Base-by-base conservation (phyloP, 2,113 vertebrate species). In the Triplophysa siluroides region DNA sequence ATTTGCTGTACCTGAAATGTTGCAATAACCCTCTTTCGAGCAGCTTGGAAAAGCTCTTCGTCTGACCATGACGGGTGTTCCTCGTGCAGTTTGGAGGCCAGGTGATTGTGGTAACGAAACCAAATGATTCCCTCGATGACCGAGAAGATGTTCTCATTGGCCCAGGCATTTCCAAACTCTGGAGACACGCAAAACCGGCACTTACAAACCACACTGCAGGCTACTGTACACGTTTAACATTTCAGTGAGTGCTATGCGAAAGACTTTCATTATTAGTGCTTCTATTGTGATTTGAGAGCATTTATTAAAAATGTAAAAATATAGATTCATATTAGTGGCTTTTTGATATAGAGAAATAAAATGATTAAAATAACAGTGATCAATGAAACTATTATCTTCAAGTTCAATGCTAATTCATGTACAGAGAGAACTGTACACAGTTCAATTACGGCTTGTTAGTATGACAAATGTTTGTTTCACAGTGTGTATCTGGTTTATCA, bases 31-130 rank as follows among this genome's bases (percentile, higher is more conserved):
- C 63, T 81, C 88, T 96, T 98, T 88, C 96, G 94, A 47, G 95
- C 79, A 0, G 95, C 93, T 86, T 98, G 96, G 91, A 98, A 98
- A 81, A 98, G 87, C 78, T 94, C 92, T 85, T 98, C 96, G 43
- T 98, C 97, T 0, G 94, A 92, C 96, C 96, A 96, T 41, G 11
- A 41, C 1, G 93, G 92, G 68, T 97, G 87, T 21, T 78, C 0
- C 75, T 45, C 14, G 3, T 92, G 88, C 81, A 98, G 83, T 10
- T 2, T 58, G 24, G 70, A 7, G 5, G 97, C 96, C 4, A 93
- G 65, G 58, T 94, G 74, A 90, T 98, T 98, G 91, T 98, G 97
- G 92, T 95, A 98, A 71, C 96, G 95, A 89, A 96, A 98, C 97
- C 97, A 98, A 75, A 93, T 87, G 13, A 98, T 93, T 80, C 92